Percentiles rank a stretch among this genome's conserved stretches.
Evolutionary conservation across 2,888 invertebrate species (phyloP).

Genomic region (Cerastoderma edule): DNA sequence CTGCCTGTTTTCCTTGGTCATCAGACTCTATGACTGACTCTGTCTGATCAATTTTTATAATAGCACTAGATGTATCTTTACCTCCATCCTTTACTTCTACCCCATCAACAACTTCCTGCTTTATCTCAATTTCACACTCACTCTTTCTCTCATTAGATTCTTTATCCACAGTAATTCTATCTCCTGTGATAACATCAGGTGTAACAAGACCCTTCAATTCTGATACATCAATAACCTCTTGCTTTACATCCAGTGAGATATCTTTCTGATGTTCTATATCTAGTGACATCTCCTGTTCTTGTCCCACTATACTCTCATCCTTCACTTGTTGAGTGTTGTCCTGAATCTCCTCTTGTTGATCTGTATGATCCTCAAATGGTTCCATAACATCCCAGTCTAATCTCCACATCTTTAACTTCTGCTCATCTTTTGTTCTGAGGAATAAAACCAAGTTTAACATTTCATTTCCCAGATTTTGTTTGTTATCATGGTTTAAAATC

Average conservation of each 20-base stretch:
- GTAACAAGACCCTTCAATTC: too few relatives aligned
- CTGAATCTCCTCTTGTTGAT: conserved; percentile 1
- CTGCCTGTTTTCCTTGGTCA: background rate
- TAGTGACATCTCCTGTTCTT: background rate
- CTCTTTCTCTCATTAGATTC: too few relatives aligned
- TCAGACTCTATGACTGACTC: too few relatives aligned
- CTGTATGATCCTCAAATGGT: conserved; percentile 34
- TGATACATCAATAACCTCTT: too few relatives aligned
- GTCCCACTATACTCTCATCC: conserved; percentile 3
- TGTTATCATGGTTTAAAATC: too few relatives aligned
- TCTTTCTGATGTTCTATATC: background rate
- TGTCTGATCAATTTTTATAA: too few relatives aligned
- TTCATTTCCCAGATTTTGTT: too few relatives aligned
- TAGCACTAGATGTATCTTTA: too few relatives aligned
- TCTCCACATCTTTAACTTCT: conserved; percentile 70
- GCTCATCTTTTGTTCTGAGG: conserved; percentile 68
- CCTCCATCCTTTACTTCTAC: background rate
- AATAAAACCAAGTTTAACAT: too few relatives aligned
- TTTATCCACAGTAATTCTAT: too few relatives aligned
- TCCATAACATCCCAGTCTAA: conserved; percentile 63
- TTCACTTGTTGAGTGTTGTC: too few relatives aligned
- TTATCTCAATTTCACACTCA: background rate
- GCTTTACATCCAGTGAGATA: background rate
- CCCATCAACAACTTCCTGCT: background rate
- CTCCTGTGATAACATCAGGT: too few relatives aligned